Percentiles rank a stretch among this genome's conserved stretches.
phyloP scores from a whole-genome alignment of 2,888 invertebrate species.

The Drosophila histrio region DNA sequence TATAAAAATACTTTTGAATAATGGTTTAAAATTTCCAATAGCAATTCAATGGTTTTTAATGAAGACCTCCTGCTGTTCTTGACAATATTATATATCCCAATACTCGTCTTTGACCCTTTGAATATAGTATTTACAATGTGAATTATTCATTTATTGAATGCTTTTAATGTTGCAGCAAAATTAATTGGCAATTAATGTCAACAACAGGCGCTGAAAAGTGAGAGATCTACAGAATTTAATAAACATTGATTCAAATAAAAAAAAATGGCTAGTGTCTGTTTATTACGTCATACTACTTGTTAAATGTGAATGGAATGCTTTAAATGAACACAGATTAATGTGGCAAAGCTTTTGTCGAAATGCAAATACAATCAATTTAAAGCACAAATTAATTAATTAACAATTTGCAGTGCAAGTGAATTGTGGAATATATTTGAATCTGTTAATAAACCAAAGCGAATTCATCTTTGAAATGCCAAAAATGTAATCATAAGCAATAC shows the following conservation, averaged over 20 bases:
- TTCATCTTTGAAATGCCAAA: background rate
- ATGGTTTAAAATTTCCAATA: no score
- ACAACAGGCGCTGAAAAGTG: conserved; percentile 24
- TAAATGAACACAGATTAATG: conserved; percentile 9
- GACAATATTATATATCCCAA: background rate
- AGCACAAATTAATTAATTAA: conserved; percentile 39
- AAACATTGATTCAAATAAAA: conserved; percentile 23
- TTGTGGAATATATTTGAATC: no score
- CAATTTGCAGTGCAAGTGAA: conserved; percentile 6
- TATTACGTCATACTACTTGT: conserved; percentile 24
- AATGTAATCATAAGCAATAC: background rate
- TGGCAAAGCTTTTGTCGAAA: conserved; percentile 14
- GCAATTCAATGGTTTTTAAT: background rate
- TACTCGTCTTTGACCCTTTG: background rate
- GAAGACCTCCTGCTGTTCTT: background rate
- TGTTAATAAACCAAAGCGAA: background rate
- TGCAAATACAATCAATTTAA: conserved; percentile 29
- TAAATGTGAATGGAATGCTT: conserved; percentile 2
- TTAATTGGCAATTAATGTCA: conserved; percentile 70
- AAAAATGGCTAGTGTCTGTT: conserved; percentile 34
- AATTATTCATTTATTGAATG: conserved; percentile 47
- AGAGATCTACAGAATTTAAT: conserved; percentile 24
- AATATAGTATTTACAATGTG: background rate
- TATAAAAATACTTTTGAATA: background rate
- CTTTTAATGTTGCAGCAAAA: conserved; percentile 49